These are phyloP conservation scores for Erpetoichthys calabaricus DNA, from an alignment of 2,797 vertebrate species.

Conservation along the genomic window DNA sequence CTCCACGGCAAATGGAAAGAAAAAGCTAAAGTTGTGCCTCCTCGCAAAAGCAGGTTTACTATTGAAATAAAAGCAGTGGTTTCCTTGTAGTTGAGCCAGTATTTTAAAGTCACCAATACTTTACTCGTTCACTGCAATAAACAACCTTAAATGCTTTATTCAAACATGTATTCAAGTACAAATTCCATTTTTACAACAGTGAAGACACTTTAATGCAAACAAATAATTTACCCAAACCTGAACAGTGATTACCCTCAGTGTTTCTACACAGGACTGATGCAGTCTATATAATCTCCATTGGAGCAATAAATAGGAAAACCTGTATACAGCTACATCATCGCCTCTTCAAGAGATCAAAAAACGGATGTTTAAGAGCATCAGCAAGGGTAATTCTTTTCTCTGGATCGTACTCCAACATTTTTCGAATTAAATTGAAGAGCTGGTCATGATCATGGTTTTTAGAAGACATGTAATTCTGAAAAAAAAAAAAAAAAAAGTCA, in stretches of 20 bases:
- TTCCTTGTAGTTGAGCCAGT: no score
- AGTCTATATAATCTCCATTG: slow-evolving; percentile 47
- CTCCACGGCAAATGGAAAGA: no score
- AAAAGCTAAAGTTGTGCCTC: no score
- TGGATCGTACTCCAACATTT: slow-evolving; percentile 73
- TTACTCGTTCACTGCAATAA: no score
- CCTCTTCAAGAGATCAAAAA: slow-evolving; percentile 45
- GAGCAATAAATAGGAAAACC: slow-evolving; percentile 22
- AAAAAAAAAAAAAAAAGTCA: not conserved
- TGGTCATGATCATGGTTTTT: slow-evolving; percentile 51
- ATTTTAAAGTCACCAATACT: no score
- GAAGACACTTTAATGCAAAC: no score
- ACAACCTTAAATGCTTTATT: no score
- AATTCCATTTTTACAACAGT: no score
- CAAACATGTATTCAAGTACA: no score
- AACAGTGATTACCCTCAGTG: not conserved
- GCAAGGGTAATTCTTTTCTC: slow-evolving; percentile 55
- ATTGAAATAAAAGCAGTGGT: no score
- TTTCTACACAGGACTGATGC: slow-evolving; percentile 67
- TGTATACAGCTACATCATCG: slow-evolving; percentile 20
- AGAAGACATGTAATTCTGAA: slow-evolving; percentile 64
- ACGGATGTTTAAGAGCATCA: slow-evolving; percentile 64
- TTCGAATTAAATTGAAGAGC: slow-evolving; percentile 70
- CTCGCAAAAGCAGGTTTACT: no score
- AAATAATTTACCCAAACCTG: no score